Base-by-base conservation (phyloP, 1,140 invertebrate genomes). In the Radopholus similis region DNA sequence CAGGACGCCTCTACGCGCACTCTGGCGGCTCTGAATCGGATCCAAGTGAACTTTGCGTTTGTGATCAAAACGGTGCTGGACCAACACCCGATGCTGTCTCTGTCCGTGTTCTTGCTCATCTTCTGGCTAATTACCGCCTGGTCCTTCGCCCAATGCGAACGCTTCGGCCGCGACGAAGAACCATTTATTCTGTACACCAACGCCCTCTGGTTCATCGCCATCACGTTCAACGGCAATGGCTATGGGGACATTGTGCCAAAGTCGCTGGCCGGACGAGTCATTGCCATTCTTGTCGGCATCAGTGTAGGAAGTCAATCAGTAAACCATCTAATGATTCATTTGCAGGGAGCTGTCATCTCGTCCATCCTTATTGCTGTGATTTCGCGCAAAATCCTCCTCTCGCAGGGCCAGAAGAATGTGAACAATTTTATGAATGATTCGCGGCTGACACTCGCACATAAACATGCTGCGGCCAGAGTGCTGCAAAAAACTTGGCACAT, bases 191-290 rank as follows among this genome's bases (percentile, higher is more conserved):
- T 81, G 32, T 81, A 82, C 59, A 82, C 77, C 4, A 81, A 81
- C 66, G 74, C 79, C 18, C 67, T 81, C 6, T 81, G 80, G 80
- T 81, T 81, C 66, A 81, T 81, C 49, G 75, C 77, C 13, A 71
- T 62, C 18, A 77, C 75, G 13, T 77, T 75, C 35, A 74, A 70
- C 37, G 72, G 82, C 5, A 81, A 82, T 53, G 78, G 78, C 1
- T 81, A 82, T 58, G 95, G 95, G 83, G 95, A 99, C 87, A 95
- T 99, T 85, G 95, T 98, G 83, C 95, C 95, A 83, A 97, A 97
- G 87, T 98, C 95, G 74, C 95, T 97, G 87, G 97, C 93, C 86
- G 95, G 95, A 79, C 88, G 95, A 84, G 91, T 91, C 83, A 95
- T 97, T 82, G 93, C 94, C 80, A 94, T 98, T 81, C 92, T 90